A percentile compares a stretch with the other conserved stretches of the same genome.
Conservation (phyloP, 2,797 vertebrate species). For the Phylloscopus collybita region DNA sequence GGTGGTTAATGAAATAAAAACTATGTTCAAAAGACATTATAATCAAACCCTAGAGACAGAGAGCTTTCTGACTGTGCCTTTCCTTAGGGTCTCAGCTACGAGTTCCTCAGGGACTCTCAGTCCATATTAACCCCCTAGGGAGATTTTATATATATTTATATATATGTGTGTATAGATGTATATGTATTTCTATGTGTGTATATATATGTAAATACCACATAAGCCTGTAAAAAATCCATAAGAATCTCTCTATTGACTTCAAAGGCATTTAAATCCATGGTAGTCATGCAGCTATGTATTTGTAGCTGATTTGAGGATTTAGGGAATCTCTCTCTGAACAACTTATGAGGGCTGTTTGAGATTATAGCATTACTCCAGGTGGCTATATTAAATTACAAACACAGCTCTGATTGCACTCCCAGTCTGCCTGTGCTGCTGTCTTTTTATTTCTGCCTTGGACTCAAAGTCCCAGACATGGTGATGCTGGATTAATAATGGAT, state of each 20-base stretch:
- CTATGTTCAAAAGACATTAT: background rate
- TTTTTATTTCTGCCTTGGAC: slow-evolving; percentile 51
- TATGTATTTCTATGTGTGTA: background rate
- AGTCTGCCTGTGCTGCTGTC: slow-evolving; percentile 4
- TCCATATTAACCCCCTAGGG: background rate
- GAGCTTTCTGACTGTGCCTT: background rate
- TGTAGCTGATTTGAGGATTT: slow-evolving; percentile 60
- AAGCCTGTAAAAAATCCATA: background rate
- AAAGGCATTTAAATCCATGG: slow-evolving; percentile 28
- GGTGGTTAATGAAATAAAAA: slow-evolving; percentile 16
- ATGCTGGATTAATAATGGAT: slow-evolving; percentile 56
- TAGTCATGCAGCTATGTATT: slow-evolving; percentile 36
- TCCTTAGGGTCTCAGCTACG: background rate
- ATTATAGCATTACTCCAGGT: slow-evolving; percentile 43
- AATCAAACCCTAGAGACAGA: background rate
- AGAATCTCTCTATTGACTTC: slow-evolving; percentile 33
- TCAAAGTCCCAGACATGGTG: background rate
- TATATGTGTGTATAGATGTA: background rate
- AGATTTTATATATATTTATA: background rate
- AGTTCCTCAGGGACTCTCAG: background rate
- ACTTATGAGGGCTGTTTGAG: slow-evolving; percentile 1
- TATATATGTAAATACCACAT: background rate
- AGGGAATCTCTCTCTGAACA: slow-evolving; percentile 32
- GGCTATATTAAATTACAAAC: slow-evolving; percentile 46
- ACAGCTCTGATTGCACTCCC: background rate